phyloP scores from a whole-genome alignment of 2,113 vertebrate genomes.

The Pangasianodon hypophthalmus region DNA sequence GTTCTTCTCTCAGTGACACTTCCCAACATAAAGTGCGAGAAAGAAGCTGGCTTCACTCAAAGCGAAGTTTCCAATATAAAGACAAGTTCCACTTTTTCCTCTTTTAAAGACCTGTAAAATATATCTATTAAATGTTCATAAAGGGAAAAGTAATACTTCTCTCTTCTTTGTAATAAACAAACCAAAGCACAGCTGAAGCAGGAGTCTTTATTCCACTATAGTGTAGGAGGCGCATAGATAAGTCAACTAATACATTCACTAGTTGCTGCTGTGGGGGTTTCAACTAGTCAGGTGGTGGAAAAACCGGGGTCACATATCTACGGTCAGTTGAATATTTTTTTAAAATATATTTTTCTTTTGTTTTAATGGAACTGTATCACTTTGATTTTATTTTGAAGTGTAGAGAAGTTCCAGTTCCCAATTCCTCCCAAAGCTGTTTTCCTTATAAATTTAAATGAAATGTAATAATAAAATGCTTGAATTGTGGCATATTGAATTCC shows the following conservation, averaged over 20 bases:
- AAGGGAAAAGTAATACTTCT: not conserved
- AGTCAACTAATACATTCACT: not conserved
- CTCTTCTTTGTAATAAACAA: not conserved
- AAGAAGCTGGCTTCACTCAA: not conserved
- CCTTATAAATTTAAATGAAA: not conserved
- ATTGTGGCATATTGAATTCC: not conserved
- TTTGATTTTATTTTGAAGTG: not conserved
- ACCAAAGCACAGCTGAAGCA: not conserved
- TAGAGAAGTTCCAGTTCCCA: not conserved
- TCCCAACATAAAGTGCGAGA: conserved; percentile 16
- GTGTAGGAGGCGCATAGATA: not conserved
- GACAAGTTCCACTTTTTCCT: not conserved
- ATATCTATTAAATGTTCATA: not conserved
- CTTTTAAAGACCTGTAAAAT: not conserved
- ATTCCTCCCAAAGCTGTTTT: not conserved
- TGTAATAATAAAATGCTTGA: not conserved
- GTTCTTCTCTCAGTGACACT: conserved; percentile 27
- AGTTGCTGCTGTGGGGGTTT: not conserved
- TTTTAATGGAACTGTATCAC: not conserved
- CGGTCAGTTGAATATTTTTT: not conserved
- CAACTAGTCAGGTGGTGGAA: not conserved
- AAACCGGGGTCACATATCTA: not conserved
- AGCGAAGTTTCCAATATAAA: not conserved
- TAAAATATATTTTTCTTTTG: not conserved
- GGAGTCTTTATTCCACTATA: not conserved